These are phyloP conservation scores for Pterois miles DNA, from an alignment of 2,797 vertebrate species.

Conservation along the genomic window DNA sequence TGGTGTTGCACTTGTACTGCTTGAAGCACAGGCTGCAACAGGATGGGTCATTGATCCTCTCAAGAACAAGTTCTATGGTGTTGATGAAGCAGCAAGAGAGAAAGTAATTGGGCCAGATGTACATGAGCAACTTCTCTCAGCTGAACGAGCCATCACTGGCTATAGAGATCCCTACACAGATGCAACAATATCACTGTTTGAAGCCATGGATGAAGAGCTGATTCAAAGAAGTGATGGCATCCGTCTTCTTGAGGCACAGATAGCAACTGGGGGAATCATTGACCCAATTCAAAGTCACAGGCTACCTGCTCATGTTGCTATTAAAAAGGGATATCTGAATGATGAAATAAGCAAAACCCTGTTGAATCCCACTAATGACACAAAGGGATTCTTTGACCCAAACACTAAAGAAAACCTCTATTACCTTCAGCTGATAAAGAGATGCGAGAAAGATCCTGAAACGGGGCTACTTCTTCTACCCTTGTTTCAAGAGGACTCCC, in stretches of 20 bases:
- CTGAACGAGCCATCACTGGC: slow-evolving; percentile 78
- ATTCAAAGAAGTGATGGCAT: slow-evolving; percentile 70
- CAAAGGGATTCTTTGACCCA: slow-evolving; percentile 89
- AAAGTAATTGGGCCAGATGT: slow-evolving; percentile 77
- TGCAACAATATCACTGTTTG: slow-evolving; percentile 76
- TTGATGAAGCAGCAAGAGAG: slow-evolving; percentile 75
- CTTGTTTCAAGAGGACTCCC: slow-evolving; percentile 52
- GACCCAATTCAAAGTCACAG: slow-evolving; percentile 86
- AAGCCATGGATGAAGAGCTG: slow-evolving; percentile 77
- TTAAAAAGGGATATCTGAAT: slow-evolving; percentile 83
- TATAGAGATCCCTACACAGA: slow-evolving; percentile 79
- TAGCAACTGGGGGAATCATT: slow-evolving; percentile 89
- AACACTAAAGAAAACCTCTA: slow-evolving; percentile 90
- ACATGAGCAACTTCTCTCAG: slow-evolving; percentile 74
- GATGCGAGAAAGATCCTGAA: slow-evolving; percentile 78
- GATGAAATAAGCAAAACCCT: slow-evolving; percentile 81
- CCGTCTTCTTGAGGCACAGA: slow-evolving; percentile 81
- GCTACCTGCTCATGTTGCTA: slow-evolving; percentile 84
- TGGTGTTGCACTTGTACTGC: slow-evolving; percentile 72
- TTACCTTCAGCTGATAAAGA: slow-evolving; percentile 85
- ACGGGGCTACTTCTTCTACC: slow-evolving; percentile 81
- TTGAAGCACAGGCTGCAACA: slow-evolving; percentile 83
- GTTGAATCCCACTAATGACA: slow-evolving; percentile 76
- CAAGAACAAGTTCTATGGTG: slow-evolving; percentile 70
- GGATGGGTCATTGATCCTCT: slow-evolving; percentile 81